A percentile compares a stretch with the other conserved stretches of the same genome.
Conservation (phyloP, 2,888 invertebrate genomes). For the Galerucella nymphaeae region DNA sequence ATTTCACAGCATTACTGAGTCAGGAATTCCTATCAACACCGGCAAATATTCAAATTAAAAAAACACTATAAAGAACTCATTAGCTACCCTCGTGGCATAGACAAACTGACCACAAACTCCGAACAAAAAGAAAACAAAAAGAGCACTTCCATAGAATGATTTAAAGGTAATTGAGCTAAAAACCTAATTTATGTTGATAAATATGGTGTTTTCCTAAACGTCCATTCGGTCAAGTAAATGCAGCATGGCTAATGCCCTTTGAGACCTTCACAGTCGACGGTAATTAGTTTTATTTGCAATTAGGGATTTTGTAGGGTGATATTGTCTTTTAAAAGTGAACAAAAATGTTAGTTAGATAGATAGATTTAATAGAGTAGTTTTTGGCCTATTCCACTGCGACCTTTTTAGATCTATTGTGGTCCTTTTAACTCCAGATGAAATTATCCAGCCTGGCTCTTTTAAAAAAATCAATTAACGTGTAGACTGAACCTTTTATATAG, state of each 20-base stretch:
- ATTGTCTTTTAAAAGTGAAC: neutral
- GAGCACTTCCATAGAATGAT: conserved; percentile 23
- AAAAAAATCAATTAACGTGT: no score
- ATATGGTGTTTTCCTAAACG: conserved; percentile 32
- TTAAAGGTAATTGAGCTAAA: conserved; percentile 35
- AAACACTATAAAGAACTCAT: conserved; percentile 19
- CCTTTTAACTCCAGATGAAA: no score
- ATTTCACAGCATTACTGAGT: neutral
- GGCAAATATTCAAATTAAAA: neutral
- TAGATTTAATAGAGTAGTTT: no score
- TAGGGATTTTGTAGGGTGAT: neutral
- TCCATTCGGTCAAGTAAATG: conserved; percentile 36
- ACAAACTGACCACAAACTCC: conserved; percentile 25
- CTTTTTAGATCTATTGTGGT: no score
- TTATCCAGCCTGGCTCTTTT: no score
- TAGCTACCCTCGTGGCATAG: conserved; percentile 13
- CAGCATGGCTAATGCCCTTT: conserved; percentile 34
- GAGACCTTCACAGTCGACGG: conserved; percentile 13
- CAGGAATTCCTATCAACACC: neutral
- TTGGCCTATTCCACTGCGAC: no score
- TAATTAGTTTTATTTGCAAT: conserved; percentile 18
- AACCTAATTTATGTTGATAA: conserved; percentile 37
- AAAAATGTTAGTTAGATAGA: neutral
- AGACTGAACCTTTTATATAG: no score
- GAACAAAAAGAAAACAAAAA: conserved; percentile 15